A percentile compares a stretch with the other conserved stretches of the same genome.
These are phyloP conservation scores for Drosophila saltans DNA, from an alignment of 1,140 invertebrate genomes.

Conservation along the genomic window DNA sequence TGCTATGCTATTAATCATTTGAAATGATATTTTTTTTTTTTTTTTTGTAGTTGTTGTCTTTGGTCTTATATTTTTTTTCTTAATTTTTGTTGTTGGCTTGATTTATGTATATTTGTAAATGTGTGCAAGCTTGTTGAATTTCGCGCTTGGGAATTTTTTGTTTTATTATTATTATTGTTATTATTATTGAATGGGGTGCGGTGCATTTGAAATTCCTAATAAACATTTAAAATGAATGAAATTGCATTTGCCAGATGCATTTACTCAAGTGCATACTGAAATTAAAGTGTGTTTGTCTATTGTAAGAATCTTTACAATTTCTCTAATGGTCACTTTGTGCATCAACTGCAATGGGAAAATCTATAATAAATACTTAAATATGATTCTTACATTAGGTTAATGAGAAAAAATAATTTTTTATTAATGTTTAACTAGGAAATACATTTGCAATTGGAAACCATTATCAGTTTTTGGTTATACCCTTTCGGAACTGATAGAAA, in stretches of 20 bases:
- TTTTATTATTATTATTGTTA: conserved; percentile 1
- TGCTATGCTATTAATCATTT: conserved; percentile 74
- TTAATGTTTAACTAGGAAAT: not conserved
- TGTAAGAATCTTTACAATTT: conserved; percentile 1
- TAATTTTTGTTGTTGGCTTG: conserved; percentile 38
- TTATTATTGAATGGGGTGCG: conserved; percentile 41
- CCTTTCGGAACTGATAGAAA: too few relatives aligned
- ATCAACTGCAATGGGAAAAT: not conserved
- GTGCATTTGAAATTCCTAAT: conserved; percentile 28
- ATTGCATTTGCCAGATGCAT: conserved; percentile 36
- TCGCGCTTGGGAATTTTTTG: conserved; percentile 13
- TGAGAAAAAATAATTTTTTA: not conserved
- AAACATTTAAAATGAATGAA: conserved; percentile 70
- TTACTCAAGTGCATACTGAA: conserved; percentile 6
- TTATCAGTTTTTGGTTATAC: too few relatives aligned
- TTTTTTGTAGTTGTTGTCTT: conserved; percentile 37
- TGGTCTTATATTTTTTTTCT: conserved; percentile 57
- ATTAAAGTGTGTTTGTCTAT: conserved; percentile 4
- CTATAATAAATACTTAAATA: not conserved
- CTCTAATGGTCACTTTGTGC: not conserved
- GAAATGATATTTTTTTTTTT: conserved; percentile 58
- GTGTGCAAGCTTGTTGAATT: conserved; percentile 36
- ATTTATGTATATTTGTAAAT: conserved; percentile 53
- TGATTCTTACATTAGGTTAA: not conserved
- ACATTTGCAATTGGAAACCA: too few relatives aligned